Evolutionary conservation across 2,797 vertebrate species (phyloP).

Genomic region (Scolopax bukidnonensis): DNA sequence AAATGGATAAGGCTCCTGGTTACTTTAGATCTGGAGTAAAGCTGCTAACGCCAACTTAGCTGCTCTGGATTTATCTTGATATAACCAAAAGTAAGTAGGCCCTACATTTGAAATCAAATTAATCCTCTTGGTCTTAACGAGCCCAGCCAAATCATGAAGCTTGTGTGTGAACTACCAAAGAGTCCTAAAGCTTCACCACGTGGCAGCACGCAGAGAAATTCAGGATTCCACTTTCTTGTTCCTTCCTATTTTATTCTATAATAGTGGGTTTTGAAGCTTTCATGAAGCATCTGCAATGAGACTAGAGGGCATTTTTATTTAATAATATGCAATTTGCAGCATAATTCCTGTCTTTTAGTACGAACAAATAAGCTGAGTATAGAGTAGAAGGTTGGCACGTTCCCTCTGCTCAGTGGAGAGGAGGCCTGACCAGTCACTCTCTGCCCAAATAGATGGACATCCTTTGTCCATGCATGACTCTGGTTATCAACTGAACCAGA

Average conservation of each 20-base stretch:
- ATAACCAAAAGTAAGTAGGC: background rate
- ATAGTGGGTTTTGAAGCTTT: background rate
- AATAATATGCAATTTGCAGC: background rate
- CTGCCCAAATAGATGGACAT: background rate
- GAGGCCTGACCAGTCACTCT: background rate
- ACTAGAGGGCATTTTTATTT: slow-evolving; percentile 18
- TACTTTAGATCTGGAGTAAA: background rate
- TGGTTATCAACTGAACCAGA: background rate
- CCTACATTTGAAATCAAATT: slow-evolving; percentile 28
- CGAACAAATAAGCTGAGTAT: background rate
- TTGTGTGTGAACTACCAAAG: background rate
- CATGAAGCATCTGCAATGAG: background rate
- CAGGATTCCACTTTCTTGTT: background rate
- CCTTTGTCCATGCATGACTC: background rate
- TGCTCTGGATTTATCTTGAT: background rate
- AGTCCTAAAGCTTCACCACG: background rate
- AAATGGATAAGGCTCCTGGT: background rate
- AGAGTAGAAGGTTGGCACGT: background rate
- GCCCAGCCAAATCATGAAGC: background rate
- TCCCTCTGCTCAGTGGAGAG: background rate
- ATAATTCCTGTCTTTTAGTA: background rate
- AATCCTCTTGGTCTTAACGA: slow-evolving; percentile 42
- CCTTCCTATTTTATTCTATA: background rate
- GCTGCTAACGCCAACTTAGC: background rate
- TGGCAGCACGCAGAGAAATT: accelerated